Evolutionary conservation across 2,888 invertebrate genomes (phyloP), one percentile per base, ranked within the genome.

Genomic region (Eupithecia insigniata): DNA sequence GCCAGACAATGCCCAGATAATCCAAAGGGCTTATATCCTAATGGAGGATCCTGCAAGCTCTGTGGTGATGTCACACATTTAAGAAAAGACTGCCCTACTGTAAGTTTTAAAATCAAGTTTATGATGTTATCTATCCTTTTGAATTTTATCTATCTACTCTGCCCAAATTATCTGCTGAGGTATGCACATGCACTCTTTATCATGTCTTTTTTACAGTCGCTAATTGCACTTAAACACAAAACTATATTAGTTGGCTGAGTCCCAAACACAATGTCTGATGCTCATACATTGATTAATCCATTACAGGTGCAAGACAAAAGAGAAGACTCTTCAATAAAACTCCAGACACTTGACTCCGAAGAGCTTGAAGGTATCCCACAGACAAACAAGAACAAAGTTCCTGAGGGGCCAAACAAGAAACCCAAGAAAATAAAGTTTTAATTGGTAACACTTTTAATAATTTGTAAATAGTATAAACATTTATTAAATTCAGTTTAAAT

Each of bases 1-100:
- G 96, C 98, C 0, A 95, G 96, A 75, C 97, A 98, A 83, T 99
- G 98, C 89, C 97, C 98, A 5, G 97, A 98, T 84, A 98, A 98
- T 92, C 96, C 96, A 0, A 96, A 96, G 83, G 98, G 98, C 0
- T 89, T 98, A 10, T 98, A 98, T 92, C 98, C 98, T 0, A 96
- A 97, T 89, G 98, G 97, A 51, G 97, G 97, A 1, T 90, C 94
- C n/a, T 98, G 98, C 85, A 97, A 96, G 80, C 92, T 96, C 3
- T 98, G 98, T 92, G 97, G 97, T 7, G 97, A 97, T 87, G 97
- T 97, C 14, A 97, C 97, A 62, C 98, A 98, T 92, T 92, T 98
- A 76, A 96, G 96, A 80, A 97, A 96, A 86, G 97, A 97, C 85
- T 98, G 97, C 87, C 97, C 97, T 10, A 95, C 96, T 74, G 92